Conservation (phyloP, 2,113 vertebrate species). For the Cnemophilus loriae region DNA sequence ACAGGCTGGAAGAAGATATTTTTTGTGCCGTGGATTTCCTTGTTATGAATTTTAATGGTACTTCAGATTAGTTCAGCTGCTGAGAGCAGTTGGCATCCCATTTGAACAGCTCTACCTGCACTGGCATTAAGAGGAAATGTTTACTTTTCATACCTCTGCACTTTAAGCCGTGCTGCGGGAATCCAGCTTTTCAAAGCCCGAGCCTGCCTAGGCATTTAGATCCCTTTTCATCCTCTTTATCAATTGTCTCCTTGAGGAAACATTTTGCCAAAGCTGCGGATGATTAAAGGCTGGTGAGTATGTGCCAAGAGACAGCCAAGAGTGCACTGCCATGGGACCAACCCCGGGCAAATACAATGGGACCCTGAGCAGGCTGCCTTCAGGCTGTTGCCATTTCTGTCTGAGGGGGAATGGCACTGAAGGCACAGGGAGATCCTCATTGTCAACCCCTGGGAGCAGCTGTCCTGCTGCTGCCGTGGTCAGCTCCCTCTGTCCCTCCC, state of each 20-base stretch:
- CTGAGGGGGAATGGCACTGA: not conserved
- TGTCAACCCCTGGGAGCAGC: not conserved
- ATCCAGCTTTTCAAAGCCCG: not conserved
- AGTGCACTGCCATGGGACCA: rapidly evolving
- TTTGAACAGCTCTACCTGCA: not conserved
- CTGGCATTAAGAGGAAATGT: not conserved
- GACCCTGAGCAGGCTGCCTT: not conserved
- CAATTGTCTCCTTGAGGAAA: not conserved
- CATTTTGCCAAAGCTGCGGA: rapidly evolving
- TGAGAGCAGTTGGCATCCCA: not conserved
- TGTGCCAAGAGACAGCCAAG: not conserved
- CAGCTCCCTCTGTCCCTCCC: not conserved
- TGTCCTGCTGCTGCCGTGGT: not conserved
- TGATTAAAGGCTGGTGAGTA: not conserved
- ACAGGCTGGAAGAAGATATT: not conserved
- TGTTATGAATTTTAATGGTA: conserved; percentile 27
- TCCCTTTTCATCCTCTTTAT: not conserved
- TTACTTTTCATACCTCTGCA: conserved; percentile 1
- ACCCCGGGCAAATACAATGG: rapidly evolving
- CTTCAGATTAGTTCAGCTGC: not conserved
- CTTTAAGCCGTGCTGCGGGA: not conserved
- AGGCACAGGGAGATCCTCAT: not conserved
- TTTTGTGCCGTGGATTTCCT: not conserved
- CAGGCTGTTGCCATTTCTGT: not conserved
- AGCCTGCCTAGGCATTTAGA: not conserved